Evolutionary conservation across 1,140 invertebrate species (phyloP), one percentile per base, ranked within the genome.

Genomic region (Diuraphis noxia): DNA sequence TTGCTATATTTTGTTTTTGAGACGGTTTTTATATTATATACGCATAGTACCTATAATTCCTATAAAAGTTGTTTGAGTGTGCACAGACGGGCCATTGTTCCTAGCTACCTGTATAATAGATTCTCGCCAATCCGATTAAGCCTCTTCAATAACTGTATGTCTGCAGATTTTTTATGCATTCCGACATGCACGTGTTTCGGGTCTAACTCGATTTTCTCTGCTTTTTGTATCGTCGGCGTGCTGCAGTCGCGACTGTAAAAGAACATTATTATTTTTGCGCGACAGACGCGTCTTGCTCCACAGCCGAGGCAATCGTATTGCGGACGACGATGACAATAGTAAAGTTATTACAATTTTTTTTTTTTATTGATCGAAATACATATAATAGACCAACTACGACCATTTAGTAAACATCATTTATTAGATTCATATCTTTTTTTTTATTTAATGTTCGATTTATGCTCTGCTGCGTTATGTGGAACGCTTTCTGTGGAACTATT

Each of bases 1-100:
- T n/a, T n/a, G 56, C 56, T 72, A n/a, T 72, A 72, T 72, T 72
- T 72, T 72, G 30, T 72, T n/a, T 72, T 72, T 72, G n/a, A n/a
- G 56, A 72, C 56, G 10, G 56, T n/a, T 72, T 72, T 72, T 72
- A n/a, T n/a, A n/a, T 72, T n/a, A 30, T 49, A 21, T 0, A 6
- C 56, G 5, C 13, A 72, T 63, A 63, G 30, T n/a, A 63, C 3
- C 30, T 63, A 30, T 30, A n/a, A n/a, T n/a, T n/a, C 10, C 10
- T 17, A n/a, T 63, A 63, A 17, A 63, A 4, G n/a, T 63, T n/a
- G 56, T 5, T 49, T 49, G 46, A 21, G 30, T 13, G 56, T 17
- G 30, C 30, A 1, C 56, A 72, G 56, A 72, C 4, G 30, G n/a
- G 56, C 56, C 0, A 72, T 72, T 72, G 56, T 72, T 72, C n/a